Base-by-base conservation (phyloP, 2,797 vertebrate genomes). In the Sebastes variabilis region DNA sequence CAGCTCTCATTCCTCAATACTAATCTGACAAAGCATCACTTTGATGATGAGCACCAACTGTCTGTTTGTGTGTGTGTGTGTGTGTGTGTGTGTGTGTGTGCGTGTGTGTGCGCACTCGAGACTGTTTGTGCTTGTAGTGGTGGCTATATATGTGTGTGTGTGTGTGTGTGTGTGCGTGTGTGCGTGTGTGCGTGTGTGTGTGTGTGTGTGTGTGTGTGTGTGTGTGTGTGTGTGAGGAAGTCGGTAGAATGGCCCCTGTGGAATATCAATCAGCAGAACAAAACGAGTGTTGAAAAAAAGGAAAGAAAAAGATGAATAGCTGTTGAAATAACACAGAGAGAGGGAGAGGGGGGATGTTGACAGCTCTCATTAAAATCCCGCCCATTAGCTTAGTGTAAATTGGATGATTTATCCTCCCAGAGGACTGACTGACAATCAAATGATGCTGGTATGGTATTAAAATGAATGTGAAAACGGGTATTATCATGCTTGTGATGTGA, bases 341-440 rank as follows among this genome's bases (percentile, higher is more conserved):
- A 52, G 67, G 30, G 79, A 77, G 78, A 25, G 58, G 66, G 62
- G 77, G 67, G 54, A 59, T 80, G 90, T 92, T 91, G 92, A 90
- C 91, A 84, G 86, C 87, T 86, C 87, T 91, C 93, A 94, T 94
- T 93, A 94, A 93, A 92, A 94, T 91, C 90, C 93, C 79, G 76
- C 90, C 92, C 92, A 93, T 94, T 93, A 93, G 86, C 89, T 92
- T 66, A 32, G 84, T 89, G 84, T 89, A 93, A 94, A 94, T 94
- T 89, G 90, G 90, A 93, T 94, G 91, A 94, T 93, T 91, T 93
- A 90, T 93, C 89, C 79, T 89, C 92, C 83, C 67, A 25, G 66
- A 84, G 84, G 90, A 89, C 74, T 83, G 82, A 86, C 88, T 92
- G 92, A 90, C 93, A 93, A 90, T 92, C 86, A 89, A 87, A 90